Base-by-base conservation (phyloP, 1,140 invertebrate genomes). In the Achroia grisella region DNA sequence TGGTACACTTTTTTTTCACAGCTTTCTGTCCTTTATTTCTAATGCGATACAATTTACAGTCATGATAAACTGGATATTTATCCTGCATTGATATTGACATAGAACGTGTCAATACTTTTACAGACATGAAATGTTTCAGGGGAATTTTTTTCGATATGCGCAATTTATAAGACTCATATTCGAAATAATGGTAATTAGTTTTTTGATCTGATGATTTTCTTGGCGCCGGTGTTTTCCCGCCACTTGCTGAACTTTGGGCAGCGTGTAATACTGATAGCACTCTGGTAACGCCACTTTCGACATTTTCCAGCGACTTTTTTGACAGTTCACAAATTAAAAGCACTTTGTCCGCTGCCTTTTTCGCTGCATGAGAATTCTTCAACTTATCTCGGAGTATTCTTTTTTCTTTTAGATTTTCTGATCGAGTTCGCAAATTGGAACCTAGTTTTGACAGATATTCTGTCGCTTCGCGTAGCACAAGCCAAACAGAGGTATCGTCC, bases 361-460 rank as follows among this genome's bases (percentile, higher is more conserved):
- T 67, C 9, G 82, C 57, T 31, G 78, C 75, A 36, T 74, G 76
- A 9, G 61, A 36, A 54, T 79, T 85, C 48, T 52, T 64, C 36
- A 85, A 53, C 15, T 73, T 74, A 15, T 71, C 70, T 57, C 67
- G 79, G 6, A 59, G 52, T 51, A 85, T 72, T 53, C 65, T 71
- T 49, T 78, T 81, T 12, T 74, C 59, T 43, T 68, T 74, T 12
- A 85, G 34, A 41, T 58, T 75, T 31, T 79, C 75, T 0, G 81
- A 76, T 30, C 81, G 70, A 36, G 59, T 37, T 32, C 68, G 56
- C 37, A 82, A 58, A 56, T 85, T 85, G 1, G 62, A 51, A 5
- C 81, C 81, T n/a, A 85, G 57, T 62, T 77, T 85, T 8, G 65
- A 69, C 43, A 85, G 68, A 72, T 85, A 85, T 56, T 81, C 78